Conservation (phyloP, 2,797 vertebrate genomes). For the Scarus forsteni region DNA sequence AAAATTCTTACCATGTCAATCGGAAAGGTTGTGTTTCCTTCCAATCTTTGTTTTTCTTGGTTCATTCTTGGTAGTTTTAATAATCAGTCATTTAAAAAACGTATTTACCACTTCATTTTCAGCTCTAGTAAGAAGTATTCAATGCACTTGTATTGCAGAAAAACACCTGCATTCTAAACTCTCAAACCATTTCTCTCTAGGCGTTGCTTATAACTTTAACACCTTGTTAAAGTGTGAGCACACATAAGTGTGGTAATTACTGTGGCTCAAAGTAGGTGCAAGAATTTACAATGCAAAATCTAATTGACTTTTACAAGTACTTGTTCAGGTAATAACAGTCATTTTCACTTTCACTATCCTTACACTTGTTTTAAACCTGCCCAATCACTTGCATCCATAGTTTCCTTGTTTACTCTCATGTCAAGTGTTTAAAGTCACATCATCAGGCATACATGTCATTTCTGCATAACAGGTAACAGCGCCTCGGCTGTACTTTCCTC, state of each 20-base stretch:
- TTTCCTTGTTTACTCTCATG: neutral
- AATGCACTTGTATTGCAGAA: neutral
- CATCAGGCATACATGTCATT: neutral
- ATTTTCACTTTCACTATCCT: neutral
- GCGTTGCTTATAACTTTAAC: neutral
- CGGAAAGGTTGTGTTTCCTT: too few relatives aligned
- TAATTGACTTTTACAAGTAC: slow-evolving; percentile 7
- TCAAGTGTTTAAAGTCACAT: neutral
- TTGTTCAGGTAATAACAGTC: neutral
- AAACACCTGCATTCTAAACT: neutral
- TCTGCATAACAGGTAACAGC: too few relatives aligned
- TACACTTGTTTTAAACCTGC: neutral
- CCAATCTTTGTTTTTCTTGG: too few relatives aligned
- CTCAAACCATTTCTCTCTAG: neutral
- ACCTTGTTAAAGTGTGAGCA: slow-evolving; percentile 1
- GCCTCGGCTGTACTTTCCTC: too few relatives aligned
- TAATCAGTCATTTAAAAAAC: neutral
- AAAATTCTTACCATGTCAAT: neutral
- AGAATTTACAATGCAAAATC: neutral
- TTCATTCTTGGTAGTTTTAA: slow-evolving; percentile 10
- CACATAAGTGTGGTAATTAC: neutral
- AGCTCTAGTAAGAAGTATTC: neutral
- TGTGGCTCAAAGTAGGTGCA: neutral
- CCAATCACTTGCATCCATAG: neutral
- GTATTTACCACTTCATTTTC: neutral